Conservation (phyloP, 2,888 invertebrate genomes). For the Acanthosoma haemorrhoidale region DNA sequence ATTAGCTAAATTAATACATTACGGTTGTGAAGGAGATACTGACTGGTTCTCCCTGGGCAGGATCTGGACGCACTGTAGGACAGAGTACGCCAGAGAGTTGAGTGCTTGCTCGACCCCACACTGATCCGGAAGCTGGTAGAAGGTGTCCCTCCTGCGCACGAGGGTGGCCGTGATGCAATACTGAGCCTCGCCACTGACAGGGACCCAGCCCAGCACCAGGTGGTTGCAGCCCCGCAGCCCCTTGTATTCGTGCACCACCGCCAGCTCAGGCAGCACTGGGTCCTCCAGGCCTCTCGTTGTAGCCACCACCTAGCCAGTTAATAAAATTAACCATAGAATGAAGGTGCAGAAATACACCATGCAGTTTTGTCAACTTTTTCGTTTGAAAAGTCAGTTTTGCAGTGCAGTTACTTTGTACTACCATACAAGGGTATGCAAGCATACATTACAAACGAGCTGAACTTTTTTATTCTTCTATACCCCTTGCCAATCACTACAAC, state of each 20-base stretch:
- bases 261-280: conserved; percentile 53
- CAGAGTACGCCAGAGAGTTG: conserved; percentile 46
- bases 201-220: conserved; percentile 56
- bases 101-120: conserved; percentile 49
- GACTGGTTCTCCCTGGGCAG: neutral
- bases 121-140: conserved; percentile 46
- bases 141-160: conserved; percentile 14
- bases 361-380: too few relatives aligned
- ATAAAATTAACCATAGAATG: too few relatives aligned
- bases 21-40: neutral
- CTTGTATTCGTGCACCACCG: conserved; percentile 51
- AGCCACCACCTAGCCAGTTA: conserved; percentile 54
- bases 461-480: too few relatives aligned
- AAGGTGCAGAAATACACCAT: too few relatives aligned
- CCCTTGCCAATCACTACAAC: too few relatives aligned
- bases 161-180: conserved; percentile 49
- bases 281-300: conserved; percentile 50
- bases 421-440: too few relatives aligned
- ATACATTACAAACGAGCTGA: too few relatives aligned
- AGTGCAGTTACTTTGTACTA: too few relatives aligned
- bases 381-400: too few relatives aligned
- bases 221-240: conserved; percentile 51
- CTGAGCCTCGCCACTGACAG: conserved; percentile 46
- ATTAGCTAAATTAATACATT: too few relatives aligned
- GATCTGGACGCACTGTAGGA: conserved; percentile 44